Conservation (phyloP, 2,888 invertebrate species). For the Pocota personata region DNA sequence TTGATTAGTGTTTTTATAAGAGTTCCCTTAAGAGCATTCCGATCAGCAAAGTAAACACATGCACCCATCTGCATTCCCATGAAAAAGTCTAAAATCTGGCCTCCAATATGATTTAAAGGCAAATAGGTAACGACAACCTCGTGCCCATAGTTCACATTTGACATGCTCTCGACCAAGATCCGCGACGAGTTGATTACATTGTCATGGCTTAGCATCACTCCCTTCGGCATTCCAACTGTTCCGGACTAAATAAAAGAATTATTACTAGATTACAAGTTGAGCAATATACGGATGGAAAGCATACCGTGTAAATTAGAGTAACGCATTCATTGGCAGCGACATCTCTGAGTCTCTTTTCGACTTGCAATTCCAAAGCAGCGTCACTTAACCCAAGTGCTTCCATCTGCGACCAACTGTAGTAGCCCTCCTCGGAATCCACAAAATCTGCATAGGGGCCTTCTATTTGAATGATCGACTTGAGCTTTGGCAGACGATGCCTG, state of each 20-base stretch:
- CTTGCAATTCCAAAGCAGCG: slow-evolving; percentile 85
- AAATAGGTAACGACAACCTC: slow-evolving; percentile 90
- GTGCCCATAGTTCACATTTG: slow-evolving; percentile 83
- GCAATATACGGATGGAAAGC: slow-evolving; percentile 75
- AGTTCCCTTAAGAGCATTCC: slow-evolving; percentile 93
- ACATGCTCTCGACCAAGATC: slow-evolving; percentile 83
- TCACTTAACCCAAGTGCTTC: slow-evolving; percentile 83
- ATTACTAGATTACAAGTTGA: neutral
- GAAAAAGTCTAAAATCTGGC: slow-evolving; percentile 90
- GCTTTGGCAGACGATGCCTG: slow-evolving; percentile 86
- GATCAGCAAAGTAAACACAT: slow-evolving; percentile 91
- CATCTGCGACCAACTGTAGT: slow-evolving; percentile 78
- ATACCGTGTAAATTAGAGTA: slow-evolving; percentile 92
- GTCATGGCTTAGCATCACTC: slow-evolving; percentile 96
- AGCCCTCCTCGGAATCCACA: slow-evolving; percentile 79
- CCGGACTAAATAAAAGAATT: slow-evolving; percentile 88
- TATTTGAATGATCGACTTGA: slow-evolving; percentile 89
- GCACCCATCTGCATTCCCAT: slow-evolving; percentile 79
- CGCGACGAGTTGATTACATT: slow-evolving; percentile 88
- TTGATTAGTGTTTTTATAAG: slow-evolving; percentile 88
- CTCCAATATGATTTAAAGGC: slow-evolving; percentile 95
- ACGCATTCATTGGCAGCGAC: slow-evolving; percentile 92
- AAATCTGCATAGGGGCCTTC: slow-evolving; percentile 79
- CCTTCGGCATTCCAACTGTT: slow-evolving; percentile 94
- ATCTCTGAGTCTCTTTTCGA: slow-evolving; percentile 86